phyloP scores from a whole-genome alignment of 2,888 invertebrate genomes.

The Oscheius sp. region DNA sequence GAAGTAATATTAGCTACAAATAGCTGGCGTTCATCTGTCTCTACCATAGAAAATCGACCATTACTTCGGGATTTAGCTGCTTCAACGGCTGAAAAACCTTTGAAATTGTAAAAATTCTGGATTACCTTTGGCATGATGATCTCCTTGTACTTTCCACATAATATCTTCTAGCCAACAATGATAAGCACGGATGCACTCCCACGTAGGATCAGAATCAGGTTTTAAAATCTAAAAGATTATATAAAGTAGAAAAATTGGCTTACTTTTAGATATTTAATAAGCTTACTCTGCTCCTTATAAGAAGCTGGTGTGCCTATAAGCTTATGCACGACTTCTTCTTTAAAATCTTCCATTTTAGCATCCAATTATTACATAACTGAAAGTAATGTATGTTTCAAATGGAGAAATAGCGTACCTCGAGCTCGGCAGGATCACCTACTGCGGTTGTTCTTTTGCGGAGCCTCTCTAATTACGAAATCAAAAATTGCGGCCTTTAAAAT shows the following conservation, averaged over 20 bases:
- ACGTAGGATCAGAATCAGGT: conserved; percentile 89
- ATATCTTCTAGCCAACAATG: conserved; percentile 83
- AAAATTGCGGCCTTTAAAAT: no score
- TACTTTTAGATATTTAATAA: conserved; percentile 81
- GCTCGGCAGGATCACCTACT: no score
- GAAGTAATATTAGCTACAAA: conserved; percentile 86
- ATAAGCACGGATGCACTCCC: conserved; percentile 90
- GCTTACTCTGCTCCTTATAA: conserved; percentile 92
- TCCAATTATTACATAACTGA: conserved; percentile 90
- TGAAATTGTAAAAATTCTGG: conserved; percentile 1
- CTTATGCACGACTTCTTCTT: conserved; percentile 84
- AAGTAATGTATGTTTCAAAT: no score
- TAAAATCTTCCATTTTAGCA: conserved; percentile 84
- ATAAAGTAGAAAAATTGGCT: background rate
- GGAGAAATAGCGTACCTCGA: no score
- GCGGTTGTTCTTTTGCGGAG: no score
- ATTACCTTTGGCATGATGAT: conserved; percentile 42
- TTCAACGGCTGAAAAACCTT: conserved; percentile 3
- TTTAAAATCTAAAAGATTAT: conserved; percentile 78
- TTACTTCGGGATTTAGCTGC: background rate
- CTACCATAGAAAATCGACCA: conserved; percentile 27
- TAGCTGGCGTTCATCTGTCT: conserved; percentile 77
- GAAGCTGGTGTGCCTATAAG: conserved; percentile 90
- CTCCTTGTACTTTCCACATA: conserved; percentile 78
- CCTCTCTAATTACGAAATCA: no score